Evolutionary conservation across 1,140 invertebrate genomes (phyloP).

Genomic region (Physella acuta): DNA sequence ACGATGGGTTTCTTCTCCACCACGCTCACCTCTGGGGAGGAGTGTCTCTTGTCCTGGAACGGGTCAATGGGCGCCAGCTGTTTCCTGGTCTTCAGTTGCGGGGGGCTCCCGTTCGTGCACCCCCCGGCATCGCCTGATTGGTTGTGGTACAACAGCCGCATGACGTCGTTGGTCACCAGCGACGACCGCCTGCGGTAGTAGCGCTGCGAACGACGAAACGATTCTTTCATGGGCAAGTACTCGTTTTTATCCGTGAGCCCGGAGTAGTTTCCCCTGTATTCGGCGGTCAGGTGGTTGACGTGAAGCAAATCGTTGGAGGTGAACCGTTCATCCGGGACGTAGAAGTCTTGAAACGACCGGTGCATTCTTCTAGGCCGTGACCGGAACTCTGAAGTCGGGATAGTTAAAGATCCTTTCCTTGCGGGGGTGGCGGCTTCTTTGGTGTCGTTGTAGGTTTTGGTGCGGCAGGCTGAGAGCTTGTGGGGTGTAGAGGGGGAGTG

Average conservation of each 20-base stretch:
- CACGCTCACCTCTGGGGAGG: constrained; percentile 34
- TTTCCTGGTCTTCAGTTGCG: constrained; percentile 10
- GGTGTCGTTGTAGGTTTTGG: constrained; percentile 25
- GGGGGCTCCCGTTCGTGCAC: constrained; percentile 9
- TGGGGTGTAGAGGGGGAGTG: not conserved
- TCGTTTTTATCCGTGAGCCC: constrained; percentile 32
- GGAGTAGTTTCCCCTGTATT: constrained; percentile 21
- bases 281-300: constrained; percentile 9
- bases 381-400: constrained; percentile 11
- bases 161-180: constrained; percentile 29
- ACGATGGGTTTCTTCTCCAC: not conserved
- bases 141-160: not conserved
- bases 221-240: constrained; percentile 31
- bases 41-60: constrained; percentile 39
- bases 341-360: constrained; percentile 24
- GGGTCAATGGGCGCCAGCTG: constrained; percentile 21
- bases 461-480: not conserved
- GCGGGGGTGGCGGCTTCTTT: constrained; percentile 21
- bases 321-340: not conserved
- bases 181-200: constrained; percentile 49
- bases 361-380: constrained; percentile 7
- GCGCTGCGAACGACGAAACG: constrained; percentile 30
- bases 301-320: constrained; percentile 6
- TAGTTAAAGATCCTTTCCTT: constrained; percentile 23
- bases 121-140: not conserved